These are phyloP conservation scores for Hartigia nigra DNA, from an alignment of 2,888 invertebrate species.

Conservation along the genomic window DNA sequence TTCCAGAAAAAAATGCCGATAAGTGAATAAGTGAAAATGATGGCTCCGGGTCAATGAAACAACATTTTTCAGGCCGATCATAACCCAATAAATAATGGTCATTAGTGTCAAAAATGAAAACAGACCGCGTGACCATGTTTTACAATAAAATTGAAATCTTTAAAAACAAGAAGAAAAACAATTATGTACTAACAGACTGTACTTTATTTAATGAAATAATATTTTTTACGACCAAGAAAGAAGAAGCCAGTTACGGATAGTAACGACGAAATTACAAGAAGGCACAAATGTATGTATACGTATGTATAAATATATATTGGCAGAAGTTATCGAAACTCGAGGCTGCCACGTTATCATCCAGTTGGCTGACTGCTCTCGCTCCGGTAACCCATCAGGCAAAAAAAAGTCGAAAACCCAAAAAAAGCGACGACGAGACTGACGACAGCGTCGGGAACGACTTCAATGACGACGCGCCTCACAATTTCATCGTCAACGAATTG, in stretches of 20 bases:
- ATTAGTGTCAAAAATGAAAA: background rate
- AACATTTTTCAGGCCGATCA: background rate
- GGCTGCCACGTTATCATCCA: background rate
- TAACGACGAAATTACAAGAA: background rate
- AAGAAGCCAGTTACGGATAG: no score
- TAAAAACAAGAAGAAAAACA: background rate
- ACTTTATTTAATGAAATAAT: background rate
- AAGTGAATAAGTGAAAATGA: background rate
- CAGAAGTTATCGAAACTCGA: slow-evolving; percentile 1
- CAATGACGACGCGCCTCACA: background rate
- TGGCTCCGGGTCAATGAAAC: background rate
- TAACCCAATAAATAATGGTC: background rate
- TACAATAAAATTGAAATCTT: background rate
- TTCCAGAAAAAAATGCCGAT: background rate
- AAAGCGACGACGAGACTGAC: slow-evolving; percentile 1
- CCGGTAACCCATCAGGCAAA: slow-evolving; percentile 1
- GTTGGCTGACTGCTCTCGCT: background rate
- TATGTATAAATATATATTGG: background rate
- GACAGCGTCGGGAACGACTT: background rate
- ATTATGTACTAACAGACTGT: background rate
- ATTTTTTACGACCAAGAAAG: background rate
- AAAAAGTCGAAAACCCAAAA: background rate
- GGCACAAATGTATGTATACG: background rate
- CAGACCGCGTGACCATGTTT: background rate
- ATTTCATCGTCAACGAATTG: background rate